A percentile compares a stretch with the other conserved stretches of the same genome.
Evolutionary conservation across 2,888 invertebrate genomes (phyloP).

Genomic region (Heliconius ethilla): DNA sequence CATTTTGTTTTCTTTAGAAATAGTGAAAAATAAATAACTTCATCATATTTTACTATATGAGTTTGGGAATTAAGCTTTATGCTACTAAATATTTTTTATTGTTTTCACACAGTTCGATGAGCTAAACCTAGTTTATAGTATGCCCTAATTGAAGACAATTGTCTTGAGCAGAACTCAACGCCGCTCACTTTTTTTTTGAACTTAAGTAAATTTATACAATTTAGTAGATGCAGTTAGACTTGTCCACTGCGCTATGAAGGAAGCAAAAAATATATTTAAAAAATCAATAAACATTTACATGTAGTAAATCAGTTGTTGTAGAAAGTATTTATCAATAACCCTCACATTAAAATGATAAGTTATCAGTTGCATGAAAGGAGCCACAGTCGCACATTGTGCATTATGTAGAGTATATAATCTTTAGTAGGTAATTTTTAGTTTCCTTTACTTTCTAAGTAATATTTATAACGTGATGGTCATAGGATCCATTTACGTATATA

Average conservation of each 20-base stretch:
- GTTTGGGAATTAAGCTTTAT: neutral
- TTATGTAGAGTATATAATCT: slow-evolving; percentile 16
- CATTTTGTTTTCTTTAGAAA: neutral
- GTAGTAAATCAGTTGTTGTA: slow-evolving; percentile 70
- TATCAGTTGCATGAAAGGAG: slow-evolving; percentile 60
- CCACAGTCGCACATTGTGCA: slow-evolving; percentile 52
- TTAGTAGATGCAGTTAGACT: neutral
- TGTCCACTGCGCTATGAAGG: neutral
- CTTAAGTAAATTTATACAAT: no score
- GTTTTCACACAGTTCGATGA: neutral
- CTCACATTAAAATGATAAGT: slow-evolving; percentile 63
- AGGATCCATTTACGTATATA: neutral
- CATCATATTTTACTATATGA: neutral
- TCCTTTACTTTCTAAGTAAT: neutral
- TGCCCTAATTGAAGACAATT: neutral
- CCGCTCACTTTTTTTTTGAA: neutral
- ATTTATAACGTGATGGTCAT: neutral
- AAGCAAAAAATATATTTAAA: neutral
- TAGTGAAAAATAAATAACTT: neutral
- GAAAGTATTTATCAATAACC: slow-evolving; percentile 76
- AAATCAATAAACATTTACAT: slow-evolving; percentile 46
- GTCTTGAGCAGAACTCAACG: neutral
- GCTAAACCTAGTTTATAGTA: neutral
- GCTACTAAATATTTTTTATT: neutral
- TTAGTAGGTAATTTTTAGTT: neutral